A percentile compares a stretch with the other conserved stretches of the same genome.
phyloP scores from a whole-genome alignment of 2,888 invertebrate species.

The Ophion costatus region DNA sequence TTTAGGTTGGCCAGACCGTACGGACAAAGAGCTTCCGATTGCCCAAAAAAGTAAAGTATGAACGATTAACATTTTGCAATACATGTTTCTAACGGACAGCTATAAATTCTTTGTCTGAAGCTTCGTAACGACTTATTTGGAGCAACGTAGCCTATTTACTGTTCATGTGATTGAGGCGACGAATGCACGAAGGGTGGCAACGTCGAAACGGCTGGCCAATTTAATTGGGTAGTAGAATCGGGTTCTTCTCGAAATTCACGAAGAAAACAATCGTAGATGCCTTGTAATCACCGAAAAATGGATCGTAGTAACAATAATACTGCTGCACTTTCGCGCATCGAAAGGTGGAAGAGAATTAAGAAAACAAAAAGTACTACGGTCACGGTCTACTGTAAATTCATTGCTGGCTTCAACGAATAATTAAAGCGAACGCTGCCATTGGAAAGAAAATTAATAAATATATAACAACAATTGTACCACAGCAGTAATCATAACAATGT shows the following conservation, averaged over 20 bases:
- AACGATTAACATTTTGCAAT: not conserved
- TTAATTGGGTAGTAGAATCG: slow-evolving; percentile 36
- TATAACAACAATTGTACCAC: slow-evolving; percentile 68
- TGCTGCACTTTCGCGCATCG: slow-evolving; percentile 45
- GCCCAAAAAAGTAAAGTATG: not conserved
- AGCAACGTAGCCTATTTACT: slow-evolving; percentile 11
- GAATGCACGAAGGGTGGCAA: slow-evolving; percentile 8
- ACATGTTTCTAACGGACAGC: not conserved
- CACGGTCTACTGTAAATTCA: slow-evolving; percentile 44
- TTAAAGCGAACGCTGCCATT: slow-evolving; percentile 64
- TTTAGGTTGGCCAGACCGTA: not conserved
- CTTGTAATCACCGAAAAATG: slow-evolving; percentile 24
- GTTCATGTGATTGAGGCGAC: not conserved
- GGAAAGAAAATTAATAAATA: slow-evolving; percentile 72
- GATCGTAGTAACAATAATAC: slow-evolving; percentile 46
- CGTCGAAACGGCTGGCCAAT: slow-evolving; percentile 34
- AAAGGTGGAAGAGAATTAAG: slow-evolving; percentile 34
- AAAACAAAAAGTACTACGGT: slow-evolving; percentile 30
- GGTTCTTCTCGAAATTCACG: slow-evolving; percentile 27
- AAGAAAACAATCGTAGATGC: slow-evolving; percentile 53
- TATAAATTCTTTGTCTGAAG: not conserved
- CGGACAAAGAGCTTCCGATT: not conserved
- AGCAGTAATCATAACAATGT: slow-evolving; percentile 67
- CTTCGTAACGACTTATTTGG: not conserved
- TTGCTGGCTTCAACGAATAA: slow-evolving; percentile 68